These are phyloP conservation scores for Acrocephalus arundinaceus DNA, from an alignment of 2,113 vertebrate species.

Conservation along the genomic window DNA sequence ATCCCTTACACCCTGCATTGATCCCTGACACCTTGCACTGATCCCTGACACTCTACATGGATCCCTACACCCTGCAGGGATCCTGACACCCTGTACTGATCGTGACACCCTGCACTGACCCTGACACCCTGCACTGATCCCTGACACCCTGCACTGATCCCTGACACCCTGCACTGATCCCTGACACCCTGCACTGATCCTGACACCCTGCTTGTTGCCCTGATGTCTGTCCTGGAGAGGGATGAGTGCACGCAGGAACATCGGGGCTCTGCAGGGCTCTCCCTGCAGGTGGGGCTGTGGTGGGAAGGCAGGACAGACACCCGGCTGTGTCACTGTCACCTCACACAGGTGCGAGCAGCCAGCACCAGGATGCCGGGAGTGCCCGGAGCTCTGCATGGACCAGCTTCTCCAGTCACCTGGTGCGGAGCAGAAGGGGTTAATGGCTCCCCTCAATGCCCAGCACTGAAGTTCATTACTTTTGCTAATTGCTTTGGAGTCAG, in stretches of 20 bases:
- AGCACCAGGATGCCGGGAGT: rapidly evolving
- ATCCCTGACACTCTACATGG: neutral
- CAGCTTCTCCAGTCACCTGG: rapidly evolving
- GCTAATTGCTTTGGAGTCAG: conserved; percentile 64
- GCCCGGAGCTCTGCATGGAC: rapidly evolving
- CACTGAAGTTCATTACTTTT: conserved; percentile 50
- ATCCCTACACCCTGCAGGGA: neutral
- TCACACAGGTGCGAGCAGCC: rapidly evolving
- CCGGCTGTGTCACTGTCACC: neutral
- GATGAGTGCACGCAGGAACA: rapidly evolving
- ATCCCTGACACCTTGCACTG: neutral
- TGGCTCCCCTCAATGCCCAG: neutral
- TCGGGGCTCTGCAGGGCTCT: rapidly evolving
- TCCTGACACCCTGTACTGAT: neutral
- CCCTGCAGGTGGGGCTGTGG: too few species aligned
- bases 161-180: rapidly evolving
- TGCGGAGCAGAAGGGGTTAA: conserved; percentile 2
- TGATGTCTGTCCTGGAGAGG: neutral
- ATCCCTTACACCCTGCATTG: neutral
- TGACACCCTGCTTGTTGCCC: neutral
- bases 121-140: neutral
- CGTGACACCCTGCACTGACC: neutral
- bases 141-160: neutral
- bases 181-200: neutral
- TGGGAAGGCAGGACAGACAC: too few species aligned